Base-by-base conservation (phyloP, 2,113 vertebrate genomes). In the Scomber scombrus region DNA sequence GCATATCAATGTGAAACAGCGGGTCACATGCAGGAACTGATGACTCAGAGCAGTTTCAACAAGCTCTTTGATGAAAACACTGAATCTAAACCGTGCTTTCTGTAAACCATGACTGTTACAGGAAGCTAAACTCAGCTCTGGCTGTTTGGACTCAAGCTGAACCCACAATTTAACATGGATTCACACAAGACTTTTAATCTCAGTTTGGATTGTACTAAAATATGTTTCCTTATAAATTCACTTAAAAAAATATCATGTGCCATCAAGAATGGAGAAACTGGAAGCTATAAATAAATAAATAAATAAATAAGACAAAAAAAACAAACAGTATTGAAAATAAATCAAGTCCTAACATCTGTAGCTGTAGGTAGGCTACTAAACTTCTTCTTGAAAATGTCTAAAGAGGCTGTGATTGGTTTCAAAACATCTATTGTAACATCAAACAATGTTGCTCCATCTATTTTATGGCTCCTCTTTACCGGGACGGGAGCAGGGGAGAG, bases 391-490 rank as follows among this genome's bases (percentile, higher is more conserved):
- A 52, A 78, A 75, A 18, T 54, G 49, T 71, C 40, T 11, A 65
- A 26, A 61, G 50, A 46, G 54, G 61, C 68, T 16, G 19, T 19
- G 60, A 72, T 74, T 75, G 82, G 55, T 65, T 89, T 86, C 34
- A 84, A 92, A 85, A 89, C 88, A 82, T 74, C 86, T 74, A 82
- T 85, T 85, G 84, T 90, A 61, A 63, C 10, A 40, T 79, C 80
- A 85, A 54, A 91, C 89, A 91, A 87, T 80, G 90, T 83, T 77
- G 69, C 82, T 74, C 81, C 84, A 82, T 92, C 85, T 89, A 84
- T 90, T 93, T 90, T 86, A 84, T 34, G 65, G 87, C 75, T 82
- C 23, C 76, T 90, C 89, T 89, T 50, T 75, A 71, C 84, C 13
- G 50, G 77, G 84, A 72, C 47, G 61, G 84, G 73, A 78, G 57